Percentiles rank a stretch among this genome's conserved stretches.
These are phyloP conservation scores for Campaea margaritaria DNA, from an alignment of 2,888 invertebrate genomes.

Conservation along the genomic window DNA sequence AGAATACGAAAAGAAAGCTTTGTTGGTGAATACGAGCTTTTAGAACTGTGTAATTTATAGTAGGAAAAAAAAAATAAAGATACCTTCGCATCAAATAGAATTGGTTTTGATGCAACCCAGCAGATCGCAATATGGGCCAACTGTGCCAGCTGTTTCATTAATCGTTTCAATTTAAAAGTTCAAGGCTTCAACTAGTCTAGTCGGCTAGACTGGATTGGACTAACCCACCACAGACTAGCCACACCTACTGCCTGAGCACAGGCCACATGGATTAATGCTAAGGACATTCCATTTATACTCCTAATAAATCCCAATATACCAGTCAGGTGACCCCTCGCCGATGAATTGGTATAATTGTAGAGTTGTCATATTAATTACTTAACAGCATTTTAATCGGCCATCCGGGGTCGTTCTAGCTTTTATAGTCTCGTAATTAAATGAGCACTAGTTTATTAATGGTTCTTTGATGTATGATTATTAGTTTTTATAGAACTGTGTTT, in stretches of 20 bases:
- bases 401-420: slow-evolving; percentile 33
- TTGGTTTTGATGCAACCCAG: too few relatives aligned
- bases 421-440: slow-evolving; percentile 16
- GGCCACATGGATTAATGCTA: slow-evolving; percentile 38
- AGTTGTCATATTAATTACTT: slow-evolving; percentile 38
- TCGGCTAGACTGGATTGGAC: background rate
- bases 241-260: too few relatives aligned
- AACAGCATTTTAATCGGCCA: slow-evolving; percentile 36
- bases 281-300: slow-evolving; percentile 56
- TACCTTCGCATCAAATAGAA: too few relatives aligned
- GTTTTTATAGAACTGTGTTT: background rate
- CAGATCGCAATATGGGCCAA: background rate
- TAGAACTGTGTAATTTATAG: too few relatives aligned
- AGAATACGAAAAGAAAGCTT: too few relatives aligned
- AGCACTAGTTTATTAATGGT: background rate
- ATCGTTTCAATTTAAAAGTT: slow-evolving; percentile 21
- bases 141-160: slow-evolving; percentile 3
- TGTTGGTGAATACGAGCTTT: too few relatives aligned
- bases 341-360: slow-evolving; percentile 41
- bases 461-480: background rate
- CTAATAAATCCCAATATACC: slow-evolving; percentile 20
- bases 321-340: slow-evolving; percentile 22
- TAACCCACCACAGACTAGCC: too few relatives aligned
- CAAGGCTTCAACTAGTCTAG: slow-evolving; percentile 20
- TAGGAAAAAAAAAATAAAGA: too few relatives aligned